These are phyloP conservation scores for Empidonax traillii DNA, from an alignment of 2,113 vertebrate species.

Conservation along the genomic window DNA sequence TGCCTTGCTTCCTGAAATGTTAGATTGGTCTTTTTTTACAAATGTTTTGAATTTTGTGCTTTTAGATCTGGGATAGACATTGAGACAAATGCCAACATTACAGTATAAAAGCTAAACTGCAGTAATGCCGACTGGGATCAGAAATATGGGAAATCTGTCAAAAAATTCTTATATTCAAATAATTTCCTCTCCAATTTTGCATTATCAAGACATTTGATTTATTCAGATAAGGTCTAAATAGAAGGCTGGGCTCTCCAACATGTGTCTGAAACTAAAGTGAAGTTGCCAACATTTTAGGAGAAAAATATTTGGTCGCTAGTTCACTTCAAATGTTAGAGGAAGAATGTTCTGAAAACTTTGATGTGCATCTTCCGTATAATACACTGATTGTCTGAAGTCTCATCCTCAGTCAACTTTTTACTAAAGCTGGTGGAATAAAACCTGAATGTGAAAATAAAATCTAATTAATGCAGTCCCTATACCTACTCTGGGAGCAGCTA, in stretches of 20 bases:
- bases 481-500: not conserved
- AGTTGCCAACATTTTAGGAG: not conserved
- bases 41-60: not conserved
- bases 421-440: not conserved
- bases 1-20: not conserved
- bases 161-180: not conserved
- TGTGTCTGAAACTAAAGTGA: not conserved
- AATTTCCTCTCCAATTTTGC: not conserved
- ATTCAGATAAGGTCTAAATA: not conserved
- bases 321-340: not conserved
- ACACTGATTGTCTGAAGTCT: not conserved
- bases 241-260: fast-evolving
- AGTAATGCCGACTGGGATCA: not conserved
- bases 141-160: not conserved
- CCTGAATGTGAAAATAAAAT: not conserved
- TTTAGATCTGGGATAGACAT: not conserved
- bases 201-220: not conserved
- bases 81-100: not conserved
- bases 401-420: not conserved
- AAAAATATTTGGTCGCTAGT: not conserved
- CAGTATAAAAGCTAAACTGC: not conserved
- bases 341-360: not conserved
- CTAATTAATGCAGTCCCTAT: not conserved
- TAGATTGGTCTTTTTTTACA: not conserved
- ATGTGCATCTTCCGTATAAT: not conserved